phyloP scores from a whole-genome alignment of 53 echinoderm and acorn worm species.

The Pentamera pediparva region DNA sequence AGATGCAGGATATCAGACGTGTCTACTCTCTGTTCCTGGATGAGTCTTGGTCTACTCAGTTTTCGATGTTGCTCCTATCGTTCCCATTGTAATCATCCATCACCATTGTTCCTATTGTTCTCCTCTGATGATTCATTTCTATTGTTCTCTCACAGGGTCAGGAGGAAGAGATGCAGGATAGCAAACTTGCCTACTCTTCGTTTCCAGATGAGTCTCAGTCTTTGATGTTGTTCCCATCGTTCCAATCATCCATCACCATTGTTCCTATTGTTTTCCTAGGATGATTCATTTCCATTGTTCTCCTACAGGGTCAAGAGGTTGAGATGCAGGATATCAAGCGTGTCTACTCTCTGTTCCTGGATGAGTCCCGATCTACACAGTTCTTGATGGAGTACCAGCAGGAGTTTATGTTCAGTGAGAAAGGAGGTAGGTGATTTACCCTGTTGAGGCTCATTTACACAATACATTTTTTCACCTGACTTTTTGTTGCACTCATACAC shows the following conservation, averaged over 20 bases:
- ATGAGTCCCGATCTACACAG: conserved; percentile 95
- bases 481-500: not conserved
- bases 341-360: conserved; percentile 93
- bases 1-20: conserved; percentile 85
- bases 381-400: conserved; percentile 98
- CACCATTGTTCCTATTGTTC: not conserved
- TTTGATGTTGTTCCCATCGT: conserved; percentile 89
- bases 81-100: too few species aligned
- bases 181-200: conserved; percentile 86
- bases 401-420: conserved; percentile 96
- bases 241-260: too few species aligned
- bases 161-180: conserved; percentile 85
- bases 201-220: conserved; percentile 96
- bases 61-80: conserved; percentile 39
- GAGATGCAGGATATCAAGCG: conserved; percentile 89
- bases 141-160: conserved; percentile 53
- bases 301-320: conserved; percentile 76
- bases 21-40: conserved; percentile 96
- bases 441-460: not conserved
- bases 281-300: not conserved
- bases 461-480: not conserved
- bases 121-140: not conserved
- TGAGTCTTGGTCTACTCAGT: conserved; percentile 95
- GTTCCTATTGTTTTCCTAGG: not conserved
- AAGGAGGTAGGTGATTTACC: conserved; percentile 31